Evolutionary conservation across 2,113 vertebrate genomes (phyloP).

Genomic region (Myrmophylax atrothorax): DNA sequence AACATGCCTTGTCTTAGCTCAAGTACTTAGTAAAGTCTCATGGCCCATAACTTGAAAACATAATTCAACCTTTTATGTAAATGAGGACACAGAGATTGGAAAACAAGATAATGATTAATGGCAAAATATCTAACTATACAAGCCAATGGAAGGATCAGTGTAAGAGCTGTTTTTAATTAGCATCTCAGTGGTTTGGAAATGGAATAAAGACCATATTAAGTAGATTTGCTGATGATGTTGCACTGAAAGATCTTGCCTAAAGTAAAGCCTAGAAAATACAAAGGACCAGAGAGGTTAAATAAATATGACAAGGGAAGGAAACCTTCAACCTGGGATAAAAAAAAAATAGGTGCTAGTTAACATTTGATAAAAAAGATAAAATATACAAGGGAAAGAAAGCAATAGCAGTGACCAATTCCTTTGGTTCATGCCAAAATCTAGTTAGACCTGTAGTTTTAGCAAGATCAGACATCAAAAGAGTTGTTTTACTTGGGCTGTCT

Average conservation of each 20-base stretch:
- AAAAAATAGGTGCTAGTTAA: not conserved
- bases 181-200: conserved; percentile 30
- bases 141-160: not conserved
- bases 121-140: not conserved
- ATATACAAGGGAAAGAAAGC: not conserved
- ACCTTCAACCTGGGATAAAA: not conserved
- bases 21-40: not conserved
- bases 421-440: not conserved
- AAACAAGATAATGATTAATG: conserved; percentile 12
- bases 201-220: conserved; percentile 26
- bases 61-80: not conserved
- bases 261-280: conserved; percentile 21
- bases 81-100: not conserved
- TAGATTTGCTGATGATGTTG: conserved; percentile 3
- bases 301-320: not conserved
- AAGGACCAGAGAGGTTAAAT: not conserved
- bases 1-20: not conserved
- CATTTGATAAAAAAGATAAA: not conserved
- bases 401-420: not conserved
- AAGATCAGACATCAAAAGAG: not conserved
- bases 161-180: conserved; percentile 50
- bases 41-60: not conserved
- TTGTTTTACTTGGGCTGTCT: not conserved
- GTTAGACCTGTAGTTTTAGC: not conserved
- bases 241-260: conserved; percentile 31